A percentile compares a stretch with the other conserved stretches of the same genome.
phyloP scores from a whole-genome alignment of 2,797 vertebrate genomes.

The Meda fulgida region DNA sequence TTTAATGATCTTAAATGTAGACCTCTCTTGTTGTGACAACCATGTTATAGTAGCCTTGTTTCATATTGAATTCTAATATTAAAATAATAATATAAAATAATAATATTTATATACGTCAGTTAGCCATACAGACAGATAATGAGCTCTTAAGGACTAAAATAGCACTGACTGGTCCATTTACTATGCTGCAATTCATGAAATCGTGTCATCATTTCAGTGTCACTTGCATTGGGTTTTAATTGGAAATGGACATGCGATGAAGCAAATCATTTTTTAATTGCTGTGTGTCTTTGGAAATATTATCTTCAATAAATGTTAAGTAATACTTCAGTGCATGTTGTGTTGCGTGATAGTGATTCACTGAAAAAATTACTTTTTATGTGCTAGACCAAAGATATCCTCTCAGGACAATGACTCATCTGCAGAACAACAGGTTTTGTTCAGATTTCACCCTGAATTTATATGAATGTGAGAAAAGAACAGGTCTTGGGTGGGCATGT shows the following conservation, averaged over 20 bases:
- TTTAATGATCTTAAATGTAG: too few species aligned
- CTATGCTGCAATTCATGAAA: background rate
- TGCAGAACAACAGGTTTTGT: conserved; percentile 1
- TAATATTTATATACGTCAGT: too few species aligned
- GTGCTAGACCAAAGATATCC: background rate
- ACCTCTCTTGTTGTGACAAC: background rate
- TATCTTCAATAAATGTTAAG: conserved; percentile 19
- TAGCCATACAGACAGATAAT: background rate
- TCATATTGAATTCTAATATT: conserved; percentile 8
- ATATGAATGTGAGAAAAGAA: conserved; percentile 27
- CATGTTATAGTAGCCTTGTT: background rate
- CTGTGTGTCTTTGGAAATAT: background rate
- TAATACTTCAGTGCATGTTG: conserved; percentile 6
- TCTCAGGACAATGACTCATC: conserved; percentile 30
- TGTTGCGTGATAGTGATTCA: background rate
- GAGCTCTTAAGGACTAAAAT: background rate
- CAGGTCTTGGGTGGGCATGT: background rate
- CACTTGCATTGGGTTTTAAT: background rate
- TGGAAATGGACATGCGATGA: background rate
- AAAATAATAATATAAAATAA: too few species aligned
- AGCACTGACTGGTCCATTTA: background rate
- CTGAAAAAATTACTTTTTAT: background rate
- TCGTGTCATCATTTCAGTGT: background rate
- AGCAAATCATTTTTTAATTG: background rate
- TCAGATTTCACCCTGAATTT: conserved; percentile 11